Evolutionary conservation across 2,797 vertebrate genomes (phyloP), one percentile per base, ranked within the genome.

Genomic region (Okamejei kenojei): DNA sequence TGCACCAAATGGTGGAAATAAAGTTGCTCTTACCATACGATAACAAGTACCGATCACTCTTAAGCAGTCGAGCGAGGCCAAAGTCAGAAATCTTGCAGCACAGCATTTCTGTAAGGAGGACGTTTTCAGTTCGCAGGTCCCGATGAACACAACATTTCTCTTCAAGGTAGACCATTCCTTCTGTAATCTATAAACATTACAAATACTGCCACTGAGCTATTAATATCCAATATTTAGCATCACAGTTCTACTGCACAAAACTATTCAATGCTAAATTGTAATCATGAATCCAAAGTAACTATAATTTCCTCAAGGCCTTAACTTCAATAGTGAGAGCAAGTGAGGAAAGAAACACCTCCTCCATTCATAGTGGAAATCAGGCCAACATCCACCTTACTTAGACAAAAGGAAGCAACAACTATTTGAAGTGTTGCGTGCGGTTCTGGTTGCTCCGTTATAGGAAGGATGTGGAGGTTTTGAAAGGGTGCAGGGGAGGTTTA

Each of bases 11-110:
- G 26, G 23, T 15, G 61, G 8, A 68, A 26, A 21, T 65, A n/a
- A 35, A 45, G 80, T 10, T 88, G 11, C 1, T 17, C 29, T 32
- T 90, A 90, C 88, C 65, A 73, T 10, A 13, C 6, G 84, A 32
- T 65, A 71, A 38, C 15, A 8, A 80, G 74, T 93, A 86, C 63
- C 88, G 93, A 91, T 91, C 90, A 68, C 93, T 71, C 9, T 94
- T 93, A 88, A 93, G 94, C 79, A 94, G 94, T 63, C 95, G 94
- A 32, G 95, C 94, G 21, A 96, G 93, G 76, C 95, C 95, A 94
- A 96, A 96, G 93, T 96, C 95, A 68, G 95, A 95, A 76, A 96
- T 95, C 93, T 95, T 96, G 93, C 95, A 96, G 78, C 93, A 95
- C 90, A 95, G 82, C 94, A 94, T 95, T 90, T 95, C 94, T 32